Percentiles rank a stretch among this genome's conserved stretches.
Evolutionary conservation across 2,113 vertebrate species (phyloP).

Genomic region (Marmota flaviventris): DNA sequence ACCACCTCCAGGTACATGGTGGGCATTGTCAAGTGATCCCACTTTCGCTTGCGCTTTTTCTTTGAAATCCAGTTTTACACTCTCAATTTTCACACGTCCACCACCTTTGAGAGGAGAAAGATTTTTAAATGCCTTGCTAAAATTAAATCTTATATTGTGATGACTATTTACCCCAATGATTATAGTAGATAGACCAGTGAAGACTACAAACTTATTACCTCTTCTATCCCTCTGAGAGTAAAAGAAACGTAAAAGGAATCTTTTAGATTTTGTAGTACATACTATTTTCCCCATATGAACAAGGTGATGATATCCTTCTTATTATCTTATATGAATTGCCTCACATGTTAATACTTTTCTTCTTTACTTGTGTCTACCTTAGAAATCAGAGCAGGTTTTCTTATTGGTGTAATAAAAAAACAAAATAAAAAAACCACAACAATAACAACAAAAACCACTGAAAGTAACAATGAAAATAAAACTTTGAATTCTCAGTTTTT

Average conservation of each 20-base stretch:
- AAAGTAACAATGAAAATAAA: constrained; percentile 42
- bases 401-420: neutral
- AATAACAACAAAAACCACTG: neutral
- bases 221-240: neutral
- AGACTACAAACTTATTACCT: neutral
- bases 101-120: constrained; percentile 90
- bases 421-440: too few species aligned
- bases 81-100: constrained; percentile 97
- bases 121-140: constrained; percentile 50
- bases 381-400: neutral
- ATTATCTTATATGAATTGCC: neutral
- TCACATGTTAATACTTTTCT: neutral
- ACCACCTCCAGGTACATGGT: constrained; percentile 95
- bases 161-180: neutral
- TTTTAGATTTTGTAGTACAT: neutral
- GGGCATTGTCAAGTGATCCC: constrained; percentile 97
- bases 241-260: neutral
- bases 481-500: neutral
- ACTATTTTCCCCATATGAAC: neutral
- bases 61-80: constrained; percentile 98
- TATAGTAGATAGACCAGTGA: neutral
- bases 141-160: neutral
- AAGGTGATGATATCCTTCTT: neutral
- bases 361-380: neutral
- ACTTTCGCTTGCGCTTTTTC: constrained; percentile 99